Base-by-base conservation (phyloP, 2,888 invertebrate species). In the Aradus depressus region DNA sequence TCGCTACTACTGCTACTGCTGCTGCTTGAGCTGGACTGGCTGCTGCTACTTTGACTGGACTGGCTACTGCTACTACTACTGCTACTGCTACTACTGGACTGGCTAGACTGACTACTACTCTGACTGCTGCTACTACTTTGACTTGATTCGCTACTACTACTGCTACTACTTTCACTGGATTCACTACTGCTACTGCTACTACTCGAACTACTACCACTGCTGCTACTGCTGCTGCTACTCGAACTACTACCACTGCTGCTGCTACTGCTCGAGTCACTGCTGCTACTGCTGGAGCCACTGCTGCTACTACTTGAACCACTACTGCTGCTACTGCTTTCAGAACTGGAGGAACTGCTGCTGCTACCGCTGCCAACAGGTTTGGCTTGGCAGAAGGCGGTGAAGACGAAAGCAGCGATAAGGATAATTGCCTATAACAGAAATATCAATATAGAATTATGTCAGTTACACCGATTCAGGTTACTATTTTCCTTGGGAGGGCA, bases 1-100 rank as follows among this genome's bases (percentile, higher is more conserved):
- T 14, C 14, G 22, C 42, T 41, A 41, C 42, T 41, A 41, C 42
- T 41, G 22, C 42, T 41, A 41, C 42, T 41, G 22, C 42, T 41
- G 22, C 42, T 41, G 22, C 42, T 41, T 19, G 21, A 19, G 22
- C 42, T 41, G 22, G 21, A 19, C 14, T 22, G 14, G 22, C 42
- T 41, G 22, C 23, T 41, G 16, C 42, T 41, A 41, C 42, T 41
- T 19, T 22, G 14, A 41, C 42, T 23, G 12, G 21, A 19, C 14
- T 22, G 8, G 14, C 42, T 21, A 41, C 42, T 41, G 16, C 42
- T 23, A 41, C 42, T 41, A 41, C 42, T 23, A 21, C 42, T 41
- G 16, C 42, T 41, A 41, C 42, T 41, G 22, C 42, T 41, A 41
- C 42, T 41, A 21, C 42, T 41, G 22, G 21, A 19, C 14, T 22